A percentile compares a stretch with the other conserved stretches of the same genome.
Evolutionary conservation across 1,140 invertebrate species (phyloP).

Genomic region (Pseudomyrmex dendroicus): DNA sequence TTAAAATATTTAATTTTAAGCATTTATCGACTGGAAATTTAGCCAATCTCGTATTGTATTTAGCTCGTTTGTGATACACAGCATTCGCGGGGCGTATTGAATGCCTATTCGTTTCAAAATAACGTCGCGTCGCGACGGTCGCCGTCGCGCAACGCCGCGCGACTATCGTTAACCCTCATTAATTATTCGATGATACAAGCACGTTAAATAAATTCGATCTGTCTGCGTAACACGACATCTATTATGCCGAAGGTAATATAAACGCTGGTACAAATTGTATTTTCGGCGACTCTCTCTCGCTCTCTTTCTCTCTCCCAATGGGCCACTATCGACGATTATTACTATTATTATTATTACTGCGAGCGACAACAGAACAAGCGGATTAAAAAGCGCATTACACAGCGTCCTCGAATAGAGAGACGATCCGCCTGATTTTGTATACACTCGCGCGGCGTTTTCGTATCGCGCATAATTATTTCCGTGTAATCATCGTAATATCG

Average conservation of each 20-base stretch:
- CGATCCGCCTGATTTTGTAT: slow-evolving; percentile 39
- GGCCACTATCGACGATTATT: slow-evolving; percentile 1
- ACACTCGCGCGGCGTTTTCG: slow-evolving; percentile 36
- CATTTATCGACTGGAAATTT: slow-evolving; percentile 6
- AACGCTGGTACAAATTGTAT: slow-evolving; percentile 54
- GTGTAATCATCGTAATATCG: slow-evolving; percentile 57
- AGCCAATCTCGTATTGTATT: not conserved
- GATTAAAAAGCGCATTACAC: slow-evolving; percentile 56
- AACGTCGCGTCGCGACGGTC: slow-evolving; percentile 16
- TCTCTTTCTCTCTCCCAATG: slow-evolving; percentile 2
- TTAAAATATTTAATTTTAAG: not conserved
- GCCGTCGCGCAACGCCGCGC: slow-evolving; percentile 45
- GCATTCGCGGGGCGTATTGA: slow-evolving; percentile 5
- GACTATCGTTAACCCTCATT: slow-evolving; percentile 58
- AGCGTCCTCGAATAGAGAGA: slow-evolving; percentile 32
- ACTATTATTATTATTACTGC: slow-evolving; percentile 46
- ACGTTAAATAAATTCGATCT: slow-evolving; percentile 64
- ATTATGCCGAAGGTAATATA: slow-evolving; percentile 46
- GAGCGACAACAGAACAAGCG: slow-evolving; percentile 29
- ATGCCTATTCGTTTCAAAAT: slow-evolving; percentile 36
- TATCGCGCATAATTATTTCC: slow-evolving; percentile 59
- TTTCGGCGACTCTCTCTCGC: slow-evolving; percentile 1
- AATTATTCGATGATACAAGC: slow-evolving; percentile 64
- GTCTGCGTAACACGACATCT: slow-evolving; percentile 55
- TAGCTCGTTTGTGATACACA: not conserved